Evolutionary conservation across 35 echinoderm and acorn worm species (phyloP).

Genomic region (Diadema setosum): DNA sequence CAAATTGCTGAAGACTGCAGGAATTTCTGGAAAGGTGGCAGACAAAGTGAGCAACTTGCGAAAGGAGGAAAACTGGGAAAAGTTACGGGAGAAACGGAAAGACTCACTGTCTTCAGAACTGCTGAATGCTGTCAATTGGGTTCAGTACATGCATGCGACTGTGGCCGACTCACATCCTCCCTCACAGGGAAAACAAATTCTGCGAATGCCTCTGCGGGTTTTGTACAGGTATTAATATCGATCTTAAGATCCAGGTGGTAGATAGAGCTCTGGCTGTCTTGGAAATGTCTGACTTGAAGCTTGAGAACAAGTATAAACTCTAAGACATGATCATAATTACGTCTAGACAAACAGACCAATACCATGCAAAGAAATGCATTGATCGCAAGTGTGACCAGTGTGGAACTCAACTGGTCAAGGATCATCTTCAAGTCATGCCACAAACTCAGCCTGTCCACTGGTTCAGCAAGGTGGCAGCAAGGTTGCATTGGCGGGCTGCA

Average conservation of each 20-base stretch:
- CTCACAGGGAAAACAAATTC: neutral
- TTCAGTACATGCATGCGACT: neutral
- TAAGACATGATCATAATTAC: neutral
- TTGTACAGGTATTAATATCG: conserved; percentile 13
- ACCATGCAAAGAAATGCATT: neutral
- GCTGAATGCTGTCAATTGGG: neutral
- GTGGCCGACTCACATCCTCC: neutral
- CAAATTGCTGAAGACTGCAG: neutral
- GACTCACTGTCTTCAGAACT: neutral
- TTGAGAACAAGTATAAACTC: neutral
- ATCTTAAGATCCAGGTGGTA: neutral
- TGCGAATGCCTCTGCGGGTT: conserved; percentile 7
- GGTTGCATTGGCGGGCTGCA: too few species aligned
- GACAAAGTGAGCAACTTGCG: neutral
- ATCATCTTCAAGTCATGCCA: neutral
- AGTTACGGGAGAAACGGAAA: neutral
- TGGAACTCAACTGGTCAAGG: neutral
- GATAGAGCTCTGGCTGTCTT: too few species aligned
- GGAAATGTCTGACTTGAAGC: neutral
- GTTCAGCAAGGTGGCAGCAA: neutral
- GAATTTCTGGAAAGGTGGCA: neutral
- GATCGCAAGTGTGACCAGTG: neutral
- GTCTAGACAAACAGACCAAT: neutral
- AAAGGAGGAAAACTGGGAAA: neutral
- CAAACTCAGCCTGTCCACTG: neutral